A percentile compares a stretch with the other conserved stretches of the same genome.
These are phyloP conservation scores for Penaeus vannamei DNA, from an alignment of 1,140 invertebrate genomes.

Conservation along the genomic window DNA sequence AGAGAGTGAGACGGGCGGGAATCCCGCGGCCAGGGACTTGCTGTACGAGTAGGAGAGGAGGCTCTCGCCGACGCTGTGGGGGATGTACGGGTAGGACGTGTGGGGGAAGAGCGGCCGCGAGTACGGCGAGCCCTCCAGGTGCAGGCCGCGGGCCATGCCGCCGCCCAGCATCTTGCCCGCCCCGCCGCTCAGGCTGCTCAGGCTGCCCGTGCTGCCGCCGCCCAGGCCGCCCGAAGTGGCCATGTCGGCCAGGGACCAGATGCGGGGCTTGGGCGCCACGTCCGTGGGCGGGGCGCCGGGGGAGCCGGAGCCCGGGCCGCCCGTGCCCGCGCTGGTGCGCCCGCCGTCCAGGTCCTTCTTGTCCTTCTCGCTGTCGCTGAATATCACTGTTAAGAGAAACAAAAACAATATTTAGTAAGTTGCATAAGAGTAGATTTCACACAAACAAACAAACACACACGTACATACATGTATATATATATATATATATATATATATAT, in stretches of 20 bases:
- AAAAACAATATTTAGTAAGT: neutral
- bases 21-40: slow-evolving; percentile 62
- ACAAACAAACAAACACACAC: slow-evolving; percentile 18
- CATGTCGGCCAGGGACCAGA: slow-evolving; percentile 95
- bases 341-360: slow-evolving; percentile 58
- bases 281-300: slow-evolving; percentile 63
- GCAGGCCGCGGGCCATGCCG: slow-evolving; percentile 61
- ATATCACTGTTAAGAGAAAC: slow-evolving; percentile 50
- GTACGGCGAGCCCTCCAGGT: slow-evolving; percentile 65
- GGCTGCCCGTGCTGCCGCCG: slow-evolving; percentile 51
- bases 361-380: slow-evolving; percentile 65
- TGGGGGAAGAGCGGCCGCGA: slow-evolving; percentile 62
- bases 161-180: slow-evolving; percentile 61
- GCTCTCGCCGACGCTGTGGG: slow-evolving; percentile 62
- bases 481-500: neutral
- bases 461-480: neutral
- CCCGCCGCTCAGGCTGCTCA: slow-evolving; percentile 41
- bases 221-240: slow-evolving; percentile 72
- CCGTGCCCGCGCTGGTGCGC: slow-evolving; percentile 35
- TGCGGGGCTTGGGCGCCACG: slow-evolving; percentile 81
- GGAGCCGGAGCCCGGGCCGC: slow-evolving; percentile 50
- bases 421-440: neutral
- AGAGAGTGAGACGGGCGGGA: slow-evolving; percentile 61
- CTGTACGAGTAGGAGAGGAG: slow-evolving; percentile 67
- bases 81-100: slow-evolving; percentile 66